Percentiles rank a stretch among this genome's conserved stretches.
These are phyloP conservation scores for Phocides pigmalion DNA, from an alignment of 1,140 invertebrate genomes.

Conservation along the genomic window DNA sequence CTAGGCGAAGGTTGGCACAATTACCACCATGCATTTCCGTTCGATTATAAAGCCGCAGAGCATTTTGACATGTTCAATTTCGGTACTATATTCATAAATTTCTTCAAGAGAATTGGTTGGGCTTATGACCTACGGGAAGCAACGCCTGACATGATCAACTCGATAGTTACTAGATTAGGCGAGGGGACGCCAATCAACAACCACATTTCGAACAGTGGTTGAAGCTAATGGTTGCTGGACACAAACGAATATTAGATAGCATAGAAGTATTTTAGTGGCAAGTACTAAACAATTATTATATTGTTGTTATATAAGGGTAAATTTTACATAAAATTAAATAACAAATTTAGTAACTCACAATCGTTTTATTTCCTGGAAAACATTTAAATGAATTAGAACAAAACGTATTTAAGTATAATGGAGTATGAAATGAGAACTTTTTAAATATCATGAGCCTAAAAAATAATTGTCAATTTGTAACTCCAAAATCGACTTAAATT, in stretches of 20 bases:
- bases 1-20: slow-evolving; percentile 92
- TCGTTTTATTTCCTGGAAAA: too few relatives aligned
- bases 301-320: not conserved
- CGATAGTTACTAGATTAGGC: slow-evolving; percentile 64
- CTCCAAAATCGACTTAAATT: too few relatives aligned
- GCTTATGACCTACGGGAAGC: slow-evolving; percentile 88
- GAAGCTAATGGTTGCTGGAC: slow-evolving; percentile 3
- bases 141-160: slow-evolving; percentile 70
- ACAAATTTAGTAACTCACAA: too few relatives aligned
- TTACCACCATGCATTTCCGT: slow-evolving; percentile 96
- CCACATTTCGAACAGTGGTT: slow-evolving; percentile 39
- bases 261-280: too few relatives aligned
- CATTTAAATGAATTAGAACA: too few relatives aligned
- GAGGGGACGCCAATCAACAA: slow-evolving; percentile 68
- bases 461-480: too few relatives aligned
- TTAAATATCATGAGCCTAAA: too few relatives aligned
- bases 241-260: too few relatives aligned
- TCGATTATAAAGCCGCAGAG: slow-evolving; percentile 92
- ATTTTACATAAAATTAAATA: too few relatives aligned
- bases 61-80: slow-evolving; percentile 85
- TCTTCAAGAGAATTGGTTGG: slow-evolving; percentile 79
- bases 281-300: too few relatives aligned
- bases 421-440: too few relatives aligned
- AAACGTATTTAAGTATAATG: too few relatives aligned
- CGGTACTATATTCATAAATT: slow-evolving; percentile 79